Evolutionary conservation across 1,140 invertebrate species (phyloP), one percentile per base, ranked within the genome.

Genomic region (Drosophila repletoides): DNA sequence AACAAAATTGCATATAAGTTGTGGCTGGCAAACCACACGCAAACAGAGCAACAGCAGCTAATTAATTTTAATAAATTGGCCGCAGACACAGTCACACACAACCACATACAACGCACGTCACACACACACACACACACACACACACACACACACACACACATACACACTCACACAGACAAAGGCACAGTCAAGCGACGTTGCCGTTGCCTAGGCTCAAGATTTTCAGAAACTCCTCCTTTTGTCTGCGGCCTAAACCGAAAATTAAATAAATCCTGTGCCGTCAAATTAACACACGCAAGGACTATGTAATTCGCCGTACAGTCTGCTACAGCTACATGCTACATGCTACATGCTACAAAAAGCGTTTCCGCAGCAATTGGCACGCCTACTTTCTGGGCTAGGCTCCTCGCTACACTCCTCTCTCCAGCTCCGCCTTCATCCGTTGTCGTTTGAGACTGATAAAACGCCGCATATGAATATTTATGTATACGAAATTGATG

Each of bases 11-110:
- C 53, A 46, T 56, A 40, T 64, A 46, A 38, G 40, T 48, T 58
- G 52, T 12, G 33, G 61, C 26, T 48, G 41, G 10, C 9, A 48
- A 58, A 65, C 61, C 61, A 48, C 61, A 65, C n/a, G 51, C 51
- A 72, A 45, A 51, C 52, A 53, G 36, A 58, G 33, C 55, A 53
- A 26, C 45, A 45, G 72, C 59, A 81, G 79, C 79, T 84, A 83
- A 83, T 83, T 83, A 83, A 83, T 84, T 84, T 83, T 83, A 84
- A 84, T 83, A 83, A 83, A 84, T 83, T 84, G 64, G 73, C 77
- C 79, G 22, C 69, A 76, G 59, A 84, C 64, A 52, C 40, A 33
- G 9, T 10, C 21, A 17, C 56, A 56, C 49, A 60, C 38, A 60
- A 22, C 21, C 34, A 52, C 6, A n/a, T 10, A 49, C n/a, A n/a